Evolutionary conservation across 2,888 invertebrate species (phyloP), one percentile per base, ranked within the genome.

Genomic region (Belgica antarctica): DNA sequence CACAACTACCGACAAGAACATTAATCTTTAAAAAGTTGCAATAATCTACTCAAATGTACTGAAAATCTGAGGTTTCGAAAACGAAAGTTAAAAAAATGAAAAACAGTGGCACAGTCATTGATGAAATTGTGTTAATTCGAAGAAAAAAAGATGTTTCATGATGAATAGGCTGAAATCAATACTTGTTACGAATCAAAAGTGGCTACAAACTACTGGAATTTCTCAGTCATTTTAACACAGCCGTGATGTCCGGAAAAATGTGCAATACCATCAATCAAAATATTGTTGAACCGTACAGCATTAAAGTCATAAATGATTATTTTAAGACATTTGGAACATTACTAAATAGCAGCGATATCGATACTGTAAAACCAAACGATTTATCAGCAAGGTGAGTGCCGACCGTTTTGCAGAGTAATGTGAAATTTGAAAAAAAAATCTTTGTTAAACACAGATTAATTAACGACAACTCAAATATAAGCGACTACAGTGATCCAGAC

Each of bases 201-300:
- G n/a, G n/a, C n/a, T n/a, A n/a, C n/a, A n/a, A n/a, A n/a, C n/a
- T n/a, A n/a, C n/a, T n/a, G n/a, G n/a, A n/a, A n/a, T n/a, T n/a
- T n/a, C n/a, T n/a, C n/a, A n/a, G n/a, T n/a, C n/a, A n/a, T n/a
- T n/a, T n/a, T n/a, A n/a, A n/a, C n/a, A n/a, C n/a, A n/a, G n/a
- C n/a, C n/a, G n/a, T n/a, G 31, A 66, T 66, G 65, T 19, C 65
- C 24, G 28, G n/a, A 7, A 68, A 68, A 57, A 57, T 57, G 68
- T 68, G 68, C 52, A 57, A 68, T 34, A 68, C 68, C 7, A 68
- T 68, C 4, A 68, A 68, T 68, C 68, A 68, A 68, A 68, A 68
- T 57, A 68, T 62, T n/a, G n/a, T n/a, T 19, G 62, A 47, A 8
- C 47, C 47, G n/a, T 15, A 15, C 4, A 25, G 7, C 7, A 28